Base-by-base conservation (phyloP, 2,888 invertebrate genomes). In the Eugnorisma glareosa region DNA sequence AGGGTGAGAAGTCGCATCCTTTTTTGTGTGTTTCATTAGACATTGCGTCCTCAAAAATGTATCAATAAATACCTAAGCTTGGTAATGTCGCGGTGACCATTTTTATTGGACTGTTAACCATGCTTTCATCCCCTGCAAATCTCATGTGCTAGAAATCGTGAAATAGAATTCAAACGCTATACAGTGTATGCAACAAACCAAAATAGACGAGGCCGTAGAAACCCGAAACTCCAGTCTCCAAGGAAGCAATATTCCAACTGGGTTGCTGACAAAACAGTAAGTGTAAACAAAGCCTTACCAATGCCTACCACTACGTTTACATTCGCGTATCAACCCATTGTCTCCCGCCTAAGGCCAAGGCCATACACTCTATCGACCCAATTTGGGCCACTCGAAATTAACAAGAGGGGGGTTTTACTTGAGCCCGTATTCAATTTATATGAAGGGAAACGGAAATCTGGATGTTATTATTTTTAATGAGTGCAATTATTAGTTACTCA, bases 331-430 rank as follows among this genome's bases (percentile, higher is more conserved):
- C 80, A 70, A 72, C 51, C 77, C 75, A 87, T 85, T 88, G 81
- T 85, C 77, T 84, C 54, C 64, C 59, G 68, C 35, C 66, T 76
- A 79, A 83, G 77, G 86, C 77, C 81, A 85, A 85, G 85, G 83
- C 71, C 81, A 78, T 66, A 81, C 69, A 81, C 75, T 69, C 67
- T 80, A 88, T 89, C 88, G 89, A 90, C 90, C 88, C 88, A 90
- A 89, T 90, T 91, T 84, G 72, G 80, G 83, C 84, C 89, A 84
- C 90, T 90, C 68, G 79, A 87, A 79, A 87, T 81, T 75, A 72
- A 76, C 78, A 83, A 81, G 10, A 4, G 82, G 67, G 67, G 77
- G 73, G 73, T 80, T 77, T 83, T 81, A 79, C 74, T 85, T 76
- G 72, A 73, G 80, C 76, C 72, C 67, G 79, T 79, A 74, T 81